Base-by-base conservation (phyloP, 2,797 vertebrate genomes). In the Sebastes paucispinis region DNA sequence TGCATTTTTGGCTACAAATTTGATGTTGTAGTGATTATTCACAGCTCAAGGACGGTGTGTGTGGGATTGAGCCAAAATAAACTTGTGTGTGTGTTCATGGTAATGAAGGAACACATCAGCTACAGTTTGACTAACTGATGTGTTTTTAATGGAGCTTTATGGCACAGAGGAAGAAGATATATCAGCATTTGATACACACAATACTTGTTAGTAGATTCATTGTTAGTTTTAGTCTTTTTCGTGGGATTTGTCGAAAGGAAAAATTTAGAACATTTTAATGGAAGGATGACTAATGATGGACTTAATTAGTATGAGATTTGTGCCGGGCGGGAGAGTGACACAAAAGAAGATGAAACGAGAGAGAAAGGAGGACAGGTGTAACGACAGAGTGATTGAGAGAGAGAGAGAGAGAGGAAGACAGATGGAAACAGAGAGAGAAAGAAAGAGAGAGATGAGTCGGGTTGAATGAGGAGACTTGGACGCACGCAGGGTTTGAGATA, bases 401-500 rank as follows among this genome's bases (percentile, higher is more conserved):
- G 29, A 59, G 29, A 59, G 29, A 59, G 64, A 59, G 36, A 77
- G 67, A 54, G 66, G 25, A 27, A 18, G 39, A 66, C 25, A 39
- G 77, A 80, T 47, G 73, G 66, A 84, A 57, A 66, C 16, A 63
- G 73, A 73, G 59, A 75, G 75, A 70, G 69, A 69, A 39, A 39
- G 36, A 39, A 14, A 39, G 13, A 14, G 54, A 60, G 67, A 39
- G 82, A 87, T 58, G 79, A 76, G 89, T 25, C 3, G 14, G 39
- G 54, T 8, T 80, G 69, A 84, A 62, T 54, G 74, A 29, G 36
- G 65, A 16, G 72, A 31, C 2, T 59, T 18, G 77, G 75, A 88
- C 91, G 87, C 92, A 92, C 7, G 34, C 82, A 47, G 83, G 62
- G 92, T 92, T 87, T 89, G 89, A 95, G 87, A 91, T 93, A 94